Evolutionary conservation across 1,140 invertebrate species (phyloP), one percentile per base, ranked within the genome.

Genomic region (Pygmarrhopalites habei): DNA sequence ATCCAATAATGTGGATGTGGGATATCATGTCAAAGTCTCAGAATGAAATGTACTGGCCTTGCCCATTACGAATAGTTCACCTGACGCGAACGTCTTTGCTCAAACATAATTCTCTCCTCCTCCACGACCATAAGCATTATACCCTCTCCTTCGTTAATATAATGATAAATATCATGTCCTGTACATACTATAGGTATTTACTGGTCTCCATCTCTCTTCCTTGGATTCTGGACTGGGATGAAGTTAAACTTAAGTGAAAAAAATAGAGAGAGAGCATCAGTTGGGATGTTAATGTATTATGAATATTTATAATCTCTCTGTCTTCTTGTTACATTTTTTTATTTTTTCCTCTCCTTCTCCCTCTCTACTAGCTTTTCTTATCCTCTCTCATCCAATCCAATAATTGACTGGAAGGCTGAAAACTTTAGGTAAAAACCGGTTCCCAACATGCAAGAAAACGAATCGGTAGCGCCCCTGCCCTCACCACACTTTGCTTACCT

Each of bases 291-390:
- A 55, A 64, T 64, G 62, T 64, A 64, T 68, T 68, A 68, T 68
- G 67, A 68, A 68, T 68, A 68, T 68, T 68, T 68, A 68, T 68
- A 68, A 68, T 68, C 67, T 62, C 67, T 62, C 41, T n/a, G n/a
- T n/a, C n/a, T n/a, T 59, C 67, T 68, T 68, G 67, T 68, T 68
- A 68, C 67, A 68, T 65, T 61, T 66, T 65, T 58, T 62, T 56
- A 30, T 41, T 60, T 43, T 53, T 52, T 29, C 25, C n/a, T 47
- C 44, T 21, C 44, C n/a, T 19, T n/a, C 44, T 47, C 32, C 15
- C 32, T 35, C 32, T 35, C 32, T 47, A 4, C n/a, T 52, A 12
- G 49, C 46, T 59, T 57, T 58, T 32, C 61, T 46, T 56, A 47
- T 43, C 61, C 51, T 53, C 52, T 43, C 46, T 62, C 53, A 58